Evolutionary conservation across 2,797 vertebrate genomes (phyloP).

Genomic region (Molossus alvarezi): DNA sequence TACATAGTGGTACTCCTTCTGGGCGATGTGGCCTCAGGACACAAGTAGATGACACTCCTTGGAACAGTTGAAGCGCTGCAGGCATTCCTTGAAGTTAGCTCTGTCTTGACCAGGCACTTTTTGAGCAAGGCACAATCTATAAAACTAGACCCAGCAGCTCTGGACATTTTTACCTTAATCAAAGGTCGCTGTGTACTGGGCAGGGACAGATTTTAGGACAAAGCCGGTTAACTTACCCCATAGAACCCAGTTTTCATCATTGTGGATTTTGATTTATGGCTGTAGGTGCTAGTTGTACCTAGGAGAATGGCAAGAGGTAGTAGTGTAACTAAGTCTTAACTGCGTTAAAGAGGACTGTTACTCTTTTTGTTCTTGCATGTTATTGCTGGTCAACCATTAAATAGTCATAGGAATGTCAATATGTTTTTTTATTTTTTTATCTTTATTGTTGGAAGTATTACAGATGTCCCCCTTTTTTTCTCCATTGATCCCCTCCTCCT

Average conservation of each 20-base stretch:
- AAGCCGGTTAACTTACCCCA: not conserved
- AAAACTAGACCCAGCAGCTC: not conserved
- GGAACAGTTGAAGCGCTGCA: not conserved
- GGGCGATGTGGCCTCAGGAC: not conserved
- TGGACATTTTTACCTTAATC: slow-evolving; percentile 10
- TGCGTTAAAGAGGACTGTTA: not conserved
- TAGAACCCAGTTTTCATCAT: not conserved
- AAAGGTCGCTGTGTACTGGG: not conserved
- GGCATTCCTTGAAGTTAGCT: not conserved
- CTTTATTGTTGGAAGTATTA: too few species aligned
- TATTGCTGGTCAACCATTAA: slow-evolving; percentile 51
- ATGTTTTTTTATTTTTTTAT: not conserved
- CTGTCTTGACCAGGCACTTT: not conserved
- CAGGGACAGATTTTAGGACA: slow-evolving; percentile 42
- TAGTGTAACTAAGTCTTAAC: not conserved
- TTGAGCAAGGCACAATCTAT: not conserved
- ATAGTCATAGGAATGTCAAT: not conserved
- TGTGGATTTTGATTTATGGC: not conserved
- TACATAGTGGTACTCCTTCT: not conserved
- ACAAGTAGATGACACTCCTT: not conserved
- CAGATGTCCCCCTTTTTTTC: too few species aligned
- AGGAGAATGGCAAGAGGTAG: not conserved
- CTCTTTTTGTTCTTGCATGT: not conserved
- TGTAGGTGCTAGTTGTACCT: not conserved
- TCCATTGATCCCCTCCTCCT: too few species aligned